Conservation (phyloP, 2,888 invertebrate genomes). For the Hoplodrina ambigua region DNA sequence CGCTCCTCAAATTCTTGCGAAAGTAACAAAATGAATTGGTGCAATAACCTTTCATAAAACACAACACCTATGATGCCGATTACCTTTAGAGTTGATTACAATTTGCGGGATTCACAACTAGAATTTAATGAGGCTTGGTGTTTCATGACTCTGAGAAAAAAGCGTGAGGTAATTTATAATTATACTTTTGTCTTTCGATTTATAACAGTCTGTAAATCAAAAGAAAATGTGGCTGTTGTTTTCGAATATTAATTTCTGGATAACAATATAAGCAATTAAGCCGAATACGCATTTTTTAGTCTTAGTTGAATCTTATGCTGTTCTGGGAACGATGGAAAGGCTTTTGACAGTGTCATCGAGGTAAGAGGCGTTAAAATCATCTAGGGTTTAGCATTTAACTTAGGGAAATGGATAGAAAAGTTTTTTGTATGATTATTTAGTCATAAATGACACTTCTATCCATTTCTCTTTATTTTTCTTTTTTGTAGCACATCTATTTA, state of each 20-base stretch:
- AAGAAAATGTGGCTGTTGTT: neutral
- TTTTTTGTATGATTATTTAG: no score
- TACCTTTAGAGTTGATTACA: constrained; percentile 41
- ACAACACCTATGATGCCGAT: constrained; percentile 40
- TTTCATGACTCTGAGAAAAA: neutral
- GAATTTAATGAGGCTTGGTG: constrained; percentile 2
- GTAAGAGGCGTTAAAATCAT: neutral
- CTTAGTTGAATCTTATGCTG: neutral
- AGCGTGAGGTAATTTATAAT: neutral
- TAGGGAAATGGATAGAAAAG: no score
- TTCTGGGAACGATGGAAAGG: neutral
- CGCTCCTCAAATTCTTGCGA: constrained; percentile 67
- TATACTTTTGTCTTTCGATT: neutral
- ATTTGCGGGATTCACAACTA: constrained; percentile 11
- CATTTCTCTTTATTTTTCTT: no score
- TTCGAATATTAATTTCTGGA: neutral
- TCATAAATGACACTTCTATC: no score
- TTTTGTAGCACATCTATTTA: no score
- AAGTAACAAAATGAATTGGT: constrained; percentile 71
- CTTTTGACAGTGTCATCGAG: neutral
- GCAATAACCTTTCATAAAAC: constrained; percentile 66
- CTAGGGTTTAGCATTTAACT: neutral
- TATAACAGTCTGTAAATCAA: neutral
- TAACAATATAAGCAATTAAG: neutral
- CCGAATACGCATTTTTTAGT: neutral